Base-by-base conservation (phyloP, 2,888 invertebrate genomes). In the Acrobasis repandana region DNA sequence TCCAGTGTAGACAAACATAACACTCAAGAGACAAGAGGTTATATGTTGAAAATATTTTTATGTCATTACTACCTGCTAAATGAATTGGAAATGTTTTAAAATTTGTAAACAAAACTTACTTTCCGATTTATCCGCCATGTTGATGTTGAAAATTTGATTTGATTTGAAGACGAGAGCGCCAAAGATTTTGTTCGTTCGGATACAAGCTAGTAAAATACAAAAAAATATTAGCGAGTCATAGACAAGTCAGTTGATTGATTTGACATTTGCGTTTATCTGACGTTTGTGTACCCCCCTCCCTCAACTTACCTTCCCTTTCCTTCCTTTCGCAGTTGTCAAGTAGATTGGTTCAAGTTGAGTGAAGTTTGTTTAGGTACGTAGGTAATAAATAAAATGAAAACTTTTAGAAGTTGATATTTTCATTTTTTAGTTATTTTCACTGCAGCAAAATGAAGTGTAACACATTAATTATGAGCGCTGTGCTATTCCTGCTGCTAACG, bases 101-200 rank as follows among this genome's bases (percentile, higher is more conserved):
- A 62, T 63, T 85, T 78, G 78, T 79, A 88, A 90, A 89, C 80
- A 90, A 90, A 93, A 94, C 95, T 95, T 93, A 95, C 95, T 95
- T 95, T 95, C 94, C 93, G 95, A 94, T 94, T 94, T 93, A 93
- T 95, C 95, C 94, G 95, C 95, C 95, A 96, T 96, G 92, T 95
- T 95, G 95, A 94, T 93, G 92, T 93, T 77, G 81, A 84, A 81
- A 77, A 75, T 80, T 74, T 77, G 76, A 78, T 83, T 83, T 76
- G 79, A 79, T 85, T 86, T 84, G 80, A 86, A 86, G 83, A 83
- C 70, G 82, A 83, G 80, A 88, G 88, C 88, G 90, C 89, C 89
- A 90, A 90, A 79, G 80, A 61, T 64, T 67, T 67, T 56, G 28
- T 28, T 67, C 52, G 72, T 76, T 79, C 71, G 73, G 75, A 73